These are phyloP conservation scores for Pomatorhinus ruficollis DNA, from an alignment of 2,113 vertebrate species.

Conservation along the genomic window DNA sequence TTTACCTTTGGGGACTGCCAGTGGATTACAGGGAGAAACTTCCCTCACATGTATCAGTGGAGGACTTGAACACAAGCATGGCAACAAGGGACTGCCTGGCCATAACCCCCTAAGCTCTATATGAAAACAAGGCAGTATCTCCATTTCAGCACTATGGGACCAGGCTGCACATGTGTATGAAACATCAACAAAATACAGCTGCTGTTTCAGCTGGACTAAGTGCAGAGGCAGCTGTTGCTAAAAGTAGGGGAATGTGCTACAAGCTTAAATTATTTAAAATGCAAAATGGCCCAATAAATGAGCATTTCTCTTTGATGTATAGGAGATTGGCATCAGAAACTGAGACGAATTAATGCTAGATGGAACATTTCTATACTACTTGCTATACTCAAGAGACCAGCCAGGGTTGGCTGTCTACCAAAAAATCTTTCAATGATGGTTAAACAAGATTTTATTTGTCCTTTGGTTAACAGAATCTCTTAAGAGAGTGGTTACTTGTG, in stretches of 20 bases:
- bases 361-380: background rate
- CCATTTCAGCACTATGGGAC: background rate
- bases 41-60: background rate
- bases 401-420: background rate
- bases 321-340: background rate
- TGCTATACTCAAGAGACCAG: background rate
- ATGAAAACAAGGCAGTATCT: background rate
- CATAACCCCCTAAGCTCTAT: background rate
- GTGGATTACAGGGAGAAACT: background rate
- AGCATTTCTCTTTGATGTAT: background rate
- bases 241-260: background rate
- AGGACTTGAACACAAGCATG: background rate
- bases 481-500: background rate
- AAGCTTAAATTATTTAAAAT: background rate
- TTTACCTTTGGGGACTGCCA: background rate
- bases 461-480: background rate
- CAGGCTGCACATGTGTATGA: rapidly evolving
- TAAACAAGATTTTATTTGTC: background rate
- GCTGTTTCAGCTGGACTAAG: background rate
- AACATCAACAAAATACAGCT: background rate
- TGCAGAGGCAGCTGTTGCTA: background rate
- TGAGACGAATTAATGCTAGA: background rate
- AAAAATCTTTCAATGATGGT: background rate
- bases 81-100: background rate
- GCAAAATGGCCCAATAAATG: background rate